Base-by-base conservation (phyloP, 2,797 vertebrate genomes). In the Erpetoichthys calabaricus region DNA sequence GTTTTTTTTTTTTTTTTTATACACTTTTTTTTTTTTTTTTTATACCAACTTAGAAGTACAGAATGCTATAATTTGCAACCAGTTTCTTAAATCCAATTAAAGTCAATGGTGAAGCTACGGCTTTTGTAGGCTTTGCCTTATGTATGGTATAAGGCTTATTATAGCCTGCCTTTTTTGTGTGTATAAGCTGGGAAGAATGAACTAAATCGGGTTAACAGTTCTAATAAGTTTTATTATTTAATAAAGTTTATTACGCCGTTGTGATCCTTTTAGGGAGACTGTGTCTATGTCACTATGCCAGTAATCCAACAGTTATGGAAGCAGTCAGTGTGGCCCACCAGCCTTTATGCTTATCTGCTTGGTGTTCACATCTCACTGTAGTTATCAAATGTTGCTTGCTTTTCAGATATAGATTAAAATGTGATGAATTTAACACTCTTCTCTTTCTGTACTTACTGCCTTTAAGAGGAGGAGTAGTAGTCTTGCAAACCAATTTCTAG, bases 191-290 rank as follows among this genome's bases (percentile, higher is more conserved):
- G 86, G 83, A 92, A 97, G 92, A 98, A 98, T 96, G 89, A 97
- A 94, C 89, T 94, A 98, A 98, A 98, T 98, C 95, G 91, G 92
- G 94, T 98, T 98, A 98, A 92, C 92, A 92, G 88, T 97, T 97
- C 91, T 97, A 98, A 96, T 97, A 97, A 98, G 91, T 98, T 93
- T 95, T 95, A 94, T 97, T 97, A 98, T 97, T 98, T 94, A 98
- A 98, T 98, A 97, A 98, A 97, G 87, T 97, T 98, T 93, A 98
- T 98, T 96, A 92, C 90, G 89, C 89, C 78, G 85, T 79, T 81
- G 79, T 94, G 93, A 98, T 97, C 95, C 92, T 90, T 93, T 97
- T 96, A 96, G 91, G 91, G 91, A 93, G 88, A 87, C 91, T 91
- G 88, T 84, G 88, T 85, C 86, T 86, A 85, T 94, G 91, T 91